Evolutionary conservation across 2,113 vertebrate genomes (phyloP).

Genomic region (Sinocyclocheilus anshuiensis): DNA sequence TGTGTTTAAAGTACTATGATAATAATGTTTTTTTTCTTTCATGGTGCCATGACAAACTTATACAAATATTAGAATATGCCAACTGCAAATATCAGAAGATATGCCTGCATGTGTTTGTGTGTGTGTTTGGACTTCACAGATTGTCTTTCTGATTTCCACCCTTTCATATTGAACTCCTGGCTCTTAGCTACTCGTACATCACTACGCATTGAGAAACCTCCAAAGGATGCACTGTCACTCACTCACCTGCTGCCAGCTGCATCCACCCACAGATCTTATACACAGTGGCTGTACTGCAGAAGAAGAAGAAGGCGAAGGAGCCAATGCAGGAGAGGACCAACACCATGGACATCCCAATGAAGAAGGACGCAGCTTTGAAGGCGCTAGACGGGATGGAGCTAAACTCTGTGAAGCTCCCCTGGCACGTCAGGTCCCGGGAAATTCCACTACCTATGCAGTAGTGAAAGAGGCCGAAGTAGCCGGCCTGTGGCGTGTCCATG

Average conservation of each 20-base stretch:
- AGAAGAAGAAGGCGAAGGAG: constrained; percentile 98
- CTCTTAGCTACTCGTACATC: not conserved
- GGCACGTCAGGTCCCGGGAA: constrained; percentile 91
- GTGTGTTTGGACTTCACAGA: not conserved
- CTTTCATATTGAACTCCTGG: not conserved
- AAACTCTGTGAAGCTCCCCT: constrained; percentile 97
- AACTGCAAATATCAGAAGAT: not conserved
- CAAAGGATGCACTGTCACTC: not conserved
- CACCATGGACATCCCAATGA: constrained; percentile 96
- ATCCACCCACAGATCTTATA: constrained; percentile 99
- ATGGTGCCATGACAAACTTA: not conserved
- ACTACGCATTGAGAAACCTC: not conserved
- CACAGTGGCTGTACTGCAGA: constrained; percentile 99
- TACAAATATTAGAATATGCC: not conserved
- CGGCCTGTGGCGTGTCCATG: constrained; percentile 92
- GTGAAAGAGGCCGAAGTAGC: constrained; percentile 99
- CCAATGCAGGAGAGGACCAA: constrained; percentile 94
- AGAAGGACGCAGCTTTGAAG: constrained; percentile 97
- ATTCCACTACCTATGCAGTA: constrained; percentile 95
- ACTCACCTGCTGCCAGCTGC: constrained; percentile 97
- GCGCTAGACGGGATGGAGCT: constrained; percentile 92
- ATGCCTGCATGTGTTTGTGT: not conserved
- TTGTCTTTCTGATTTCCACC: not conserved
- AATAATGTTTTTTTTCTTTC: not conserved
- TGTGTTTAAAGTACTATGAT: not conserved